Evolutionary conservation across 2,797 vertebrate genomes (phyloP), one percentile per base, ranked within the genome.

Genomic region (Neopelma chrysocephalum): DNA sequence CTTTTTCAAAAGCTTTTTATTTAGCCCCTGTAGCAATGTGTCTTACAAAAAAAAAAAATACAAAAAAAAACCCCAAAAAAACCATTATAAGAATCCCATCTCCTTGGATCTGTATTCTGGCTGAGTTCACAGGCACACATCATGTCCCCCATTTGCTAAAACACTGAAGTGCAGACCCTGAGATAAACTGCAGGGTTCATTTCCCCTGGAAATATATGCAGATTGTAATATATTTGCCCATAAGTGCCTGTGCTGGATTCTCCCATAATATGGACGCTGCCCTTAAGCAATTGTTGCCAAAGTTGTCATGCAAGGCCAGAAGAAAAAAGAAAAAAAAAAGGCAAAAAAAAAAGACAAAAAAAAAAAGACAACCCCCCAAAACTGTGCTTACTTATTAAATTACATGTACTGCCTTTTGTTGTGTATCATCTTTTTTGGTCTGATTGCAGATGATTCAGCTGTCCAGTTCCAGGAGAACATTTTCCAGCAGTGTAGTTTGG

Each of bases 1-100:
- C 93, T 95, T 94, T 93, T 77, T 82, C 82, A 92, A 93, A 96
- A 90, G 96, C 93, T 95, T 94, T 96, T 89, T 95, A 93, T 95
- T 96, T 95, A 94, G 94, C 91, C 92, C 88, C 93, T 93, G 71
- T 93, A 95, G 94, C 87, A 76, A 62, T 91, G 82, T 17, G 13
- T 94, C 94, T 94, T 88, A 83, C 76, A 54, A 50, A 85, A 84
- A 88, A 66, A 51, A 83, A 73, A 79, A 58, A n/a, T n/a, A n/a
- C n/a, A 42, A 42, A 86, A 90, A 61, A 48, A 73, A 69, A 4
- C 50, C 17, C 51, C 7, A 31, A n/a, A 64, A 65, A 47, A 19
- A 9, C 15, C 56, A 79, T 70, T 77, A 20, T 75, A 80, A 96
- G 92, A 95, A 78, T 89, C 78, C 71, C 17, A 53, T 93, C 86